A percentile compares a stretch with the other conserved stretches of the same genome.
Evolutionary conservation across 2,888 invertebrate genomes (phyloP).

Genomic region (Panorpa germanica): DNA sequence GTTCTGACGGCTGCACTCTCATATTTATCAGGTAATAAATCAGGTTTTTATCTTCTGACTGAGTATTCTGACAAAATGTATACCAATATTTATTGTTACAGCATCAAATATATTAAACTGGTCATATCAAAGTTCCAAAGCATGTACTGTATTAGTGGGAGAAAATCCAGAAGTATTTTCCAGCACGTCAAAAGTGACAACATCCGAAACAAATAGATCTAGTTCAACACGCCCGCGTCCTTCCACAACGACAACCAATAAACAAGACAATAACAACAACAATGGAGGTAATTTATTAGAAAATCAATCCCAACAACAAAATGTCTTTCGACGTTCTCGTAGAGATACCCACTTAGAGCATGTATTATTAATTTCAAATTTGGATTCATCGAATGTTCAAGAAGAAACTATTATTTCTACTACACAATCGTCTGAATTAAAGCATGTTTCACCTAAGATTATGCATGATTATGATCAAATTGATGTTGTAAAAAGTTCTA

Average conservation of each 20-base stretch:
- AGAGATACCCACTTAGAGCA: conserved; percentile 45
- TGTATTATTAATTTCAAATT: too few species aligned
- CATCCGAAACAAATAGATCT: conserved; percentile 52
- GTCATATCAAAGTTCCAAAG: conserved; percentile 67
- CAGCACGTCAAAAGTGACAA: conserved; percentile 47
- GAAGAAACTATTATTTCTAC: too few species aligned
- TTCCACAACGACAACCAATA: conserved; percentile 31
- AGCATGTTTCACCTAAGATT: too few species aligned
- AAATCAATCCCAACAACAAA: too few species aligned
- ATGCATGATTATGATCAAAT: too few species aligned
- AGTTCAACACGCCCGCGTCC: conserved; percentile 43
- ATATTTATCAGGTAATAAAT: conserved; percentile 63
- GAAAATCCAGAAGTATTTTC: conserved; percentile 50
- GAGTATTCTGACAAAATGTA: conserved; percentile 4
- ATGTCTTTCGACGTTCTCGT: conserved; percentile 44
- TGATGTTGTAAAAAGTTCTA: too few species aligned
- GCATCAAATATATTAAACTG: conserved; percentile 69
- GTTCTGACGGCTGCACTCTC: conserved; percentile 66
- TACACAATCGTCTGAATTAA: too few species aligned
- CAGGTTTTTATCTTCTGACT: conserved; percentile 1
- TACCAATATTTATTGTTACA: conserved; percentile 19
- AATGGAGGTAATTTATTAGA: background rate
- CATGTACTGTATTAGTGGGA: conserved; percentile 69
- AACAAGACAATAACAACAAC: conserved; percentile 28
- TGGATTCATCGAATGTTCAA: too few species aligned